These are phyloP conservation scores for Stictonetta naevosa DNA, from an alignment of 2,113 vertebrate species.

Conservation along the genomic window DNA sequence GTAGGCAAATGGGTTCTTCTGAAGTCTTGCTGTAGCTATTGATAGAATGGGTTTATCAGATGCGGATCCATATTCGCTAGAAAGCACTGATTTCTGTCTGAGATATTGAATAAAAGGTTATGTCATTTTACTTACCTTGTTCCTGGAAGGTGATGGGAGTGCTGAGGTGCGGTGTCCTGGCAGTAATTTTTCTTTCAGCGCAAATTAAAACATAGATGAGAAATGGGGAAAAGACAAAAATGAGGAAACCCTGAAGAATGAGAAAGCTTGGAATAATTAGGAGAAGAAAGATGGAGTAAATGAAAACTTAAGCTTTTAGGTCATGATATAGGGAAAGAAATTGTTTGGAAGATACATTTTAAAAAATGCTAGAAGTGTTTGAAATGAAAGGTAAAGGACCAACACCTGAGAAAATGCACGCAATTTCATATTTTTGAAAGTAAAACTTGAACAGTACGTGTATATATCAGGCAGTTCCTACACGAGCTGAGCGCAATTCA, in stretches of 20 bases:
- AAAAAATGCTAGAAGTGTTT: neutral
- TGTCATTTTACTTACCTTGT: neutral
- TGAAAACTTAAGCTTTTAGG: neutral
- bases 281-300: neutral
- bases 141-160: neutral
- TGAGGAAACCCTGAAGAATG: neutral
- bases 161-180: neutral
- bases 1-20: neutral
- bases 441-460: rapidly evolving
- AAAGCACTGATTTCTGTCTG: neutral
- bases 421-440: neutral
- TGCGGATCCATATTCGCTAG: neutral
- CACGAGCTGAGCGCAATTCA: neutral
- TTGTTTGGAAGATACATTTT: too few relatives aligned
- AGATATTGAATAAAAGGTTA: neutral
- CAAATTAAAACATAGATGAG: neutral
- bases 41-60: neutral
- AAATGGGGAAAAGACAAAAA: neutral
- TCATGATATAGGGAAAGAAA: too few relatives aligned
- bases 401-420: neutral
- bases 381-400: neutral
- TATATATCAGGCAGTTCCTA: rapidly evolving
- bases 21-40: neutral
- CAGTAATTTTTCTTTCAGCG: neutral
- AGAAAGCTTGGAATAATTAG: neutral